phyloP scores from a whole-genome alignment of 2,888 invertebrate species.

The Microplitis deprimator region DNA sequence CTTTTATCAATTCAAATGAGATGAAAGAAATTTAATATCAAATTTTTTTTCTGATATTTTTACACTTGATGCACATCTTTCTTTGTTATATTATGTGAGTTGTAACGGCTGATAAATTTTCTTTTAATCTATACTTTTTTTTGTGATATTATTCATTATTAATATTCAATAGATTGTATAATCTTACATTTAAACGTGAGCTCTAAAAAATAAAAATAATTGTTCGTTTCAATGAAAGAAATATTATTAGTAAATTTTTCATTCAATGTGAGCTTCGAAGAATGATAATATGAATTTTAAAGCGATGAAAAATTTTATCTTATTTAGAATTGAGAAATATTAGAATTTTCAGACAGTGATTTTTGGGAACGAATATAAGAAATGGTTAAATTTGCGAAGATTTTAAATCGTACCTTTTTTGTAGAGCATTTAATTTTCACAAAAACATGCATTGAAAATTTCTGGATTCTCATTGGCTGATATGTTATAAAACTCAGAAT shows the following conservation, averaged over 20 bases:
- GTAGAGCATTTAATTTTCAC: too few relatives aligned
- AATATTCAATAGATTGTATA: not conserved
- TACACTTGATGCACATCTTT: slow-evolving; percentile 25
- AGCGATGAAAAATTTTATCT: too few relatives aligned
- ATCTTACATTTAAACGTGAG: not conserved
- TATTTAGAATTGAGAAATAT: too few relatives aligned
- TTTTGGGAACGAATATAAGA: too few relatives aligned
- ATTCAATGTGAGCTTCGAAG: too few relatives aligned
- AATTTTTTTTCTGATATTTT: slow-evolving; percentile 18
- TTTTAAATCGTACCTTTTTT: too few relatives aligned
- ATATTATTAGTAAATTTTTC: not conserved
- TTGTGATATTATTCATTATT: not conserved
- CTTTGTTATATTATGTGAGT: slow-evolving; percentile 7
- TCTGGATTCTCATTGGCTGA: too few relatives aligned
- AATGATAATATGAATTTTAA: too few relatives aligned
- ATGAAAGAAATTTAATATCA: slow-evolving; percentile 12
- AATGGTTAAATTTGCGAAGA: too few relatives aligned
- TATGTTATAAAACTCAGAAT: too few relatives aligned
- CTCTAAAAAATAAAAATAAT: not conserved
- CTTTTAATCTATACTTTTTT: not conserved
- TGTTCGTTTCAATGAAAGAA: not conserved
- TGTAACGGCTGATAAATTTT: slow-evolving; percentile 6
- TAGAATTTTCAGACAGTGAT: too few relatives aligned
- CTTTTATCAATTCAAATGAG: slow-evolving; percentile 14
- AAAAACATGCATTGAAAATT: too few relatives aligned